Evolutionary conservation across 2,888 invertebrate species (phyloP).

Genomic region (Ypsolopha scabrella): DNA sequence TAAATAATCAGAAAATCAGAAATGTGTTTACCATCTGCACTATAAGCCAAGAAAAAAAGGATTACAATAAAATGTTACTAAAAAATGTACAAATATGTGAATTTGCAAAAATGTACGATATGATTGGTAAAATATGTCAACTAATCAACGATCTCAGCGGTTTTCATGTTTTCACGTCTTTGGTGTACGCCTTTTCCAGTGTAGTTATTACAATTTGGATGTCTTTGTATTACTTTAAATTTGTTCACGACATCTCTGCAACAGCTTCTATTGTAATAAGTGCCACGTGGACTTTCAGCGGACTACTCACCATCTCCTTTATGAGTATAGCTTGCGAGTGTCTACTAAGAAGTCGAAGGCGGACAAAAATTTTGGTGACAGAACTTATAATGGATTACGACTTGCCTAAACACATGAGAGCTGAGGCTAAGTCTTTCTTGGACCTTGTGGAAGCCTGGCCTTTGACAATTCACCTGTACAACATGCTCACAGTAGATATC

Average conservation of each 20-base stretch:
- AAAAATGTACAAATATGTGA: slow-evolving; percentile 4
- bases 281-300: slow-evolving; percentile 5
- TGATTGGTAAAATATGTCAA: slow-evolving; percentile 7
- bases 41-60: neutral
- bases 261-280: slow-evolving; percentile 3
- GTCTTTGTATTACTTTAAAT: slow-evolving; percentile 3
- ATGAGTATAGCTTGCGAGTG: slow-evolving; percentile 9
- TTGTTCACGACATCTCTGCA: neutral
- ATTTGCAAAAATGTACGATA: slow-evolving; percentile 8
- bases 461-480: slow-evolving; percentile 30
- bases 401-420: slow-evolving; percentile 3
- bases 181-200: slow-evolving; percentile 7
- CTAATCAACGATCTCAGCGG: slow-evolving; percentile 10
- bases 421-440: slow-evolving; percentile 11
- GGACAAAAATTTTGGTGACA: slow-evolving; percentile 9
- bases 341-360: slow-evolving; percentile 4
- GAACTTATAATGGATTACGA: slow-evolving; percentile 12
- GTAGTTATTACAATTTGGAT: slow-evolving; percentile 9
- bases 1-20: neutral
- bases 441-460: slow-evolving; percentile 11
- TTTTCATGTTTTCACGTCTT: slow-evolving; percentile 9
- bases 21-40: neutral
- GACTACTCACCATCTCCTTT: slow-evolving; percentile 2
- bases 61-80: neutral
- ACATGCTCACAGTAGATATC: slow-evolving; percentile 45